phyloP scores from a whole-genome alignment of 2,888 invertebrate genomes.

The Drosophila villosipedis region DNA sequence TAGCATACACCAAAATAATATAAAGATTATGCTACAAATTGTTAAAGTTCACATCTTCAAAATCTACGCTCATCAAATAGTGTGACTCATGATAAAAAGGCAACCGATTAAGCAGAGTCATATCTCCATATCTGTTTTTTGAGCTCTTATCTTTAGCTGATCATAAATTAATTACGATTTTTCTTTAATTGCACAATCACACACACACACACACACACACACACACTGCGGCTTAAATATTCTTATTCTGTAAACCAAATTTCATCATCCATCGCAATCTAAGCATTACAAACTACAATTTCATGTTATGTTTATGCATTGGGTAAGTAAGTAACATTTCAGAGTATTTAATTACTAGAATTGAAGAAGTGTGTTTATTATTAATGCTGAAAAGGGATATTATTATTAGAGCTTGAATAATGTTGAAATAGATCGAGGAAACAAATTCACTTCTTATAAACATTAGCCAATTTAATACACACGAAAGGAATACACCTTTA shows the following conservation, averaged over 20 bases:
- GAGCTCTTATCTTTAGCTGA: conserved; percentile 31
- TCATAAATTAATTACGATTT: conserved; percentile 38
- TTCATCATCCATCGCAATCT: conserved; percentile 37
- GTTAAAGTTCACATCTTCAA: conserved; percentile 7
- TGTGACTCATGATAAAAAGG: conserved; percentile 30
- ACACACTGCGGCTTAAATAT: not conserved
- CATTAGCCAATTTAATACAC: not conserved
- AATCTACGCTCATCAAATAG: conserved; percentile 13
- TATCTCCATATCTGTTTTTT: conserved; percentile 3
- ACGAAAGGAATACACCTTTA: not conserved
- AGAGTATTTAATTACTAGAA: not conserved
- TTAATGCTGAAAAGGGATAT: not conserved
- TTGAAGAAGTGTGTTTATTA: not conserved
- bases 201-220: conserved; percentile 1
- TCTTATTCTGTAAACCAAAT: conserved; percentile 13
- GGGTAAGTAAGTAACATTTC: conserved; percentile 2
- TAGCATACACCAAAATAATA: conserved; percentile 14
- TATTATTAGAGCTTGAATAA: too few relatives aligned
- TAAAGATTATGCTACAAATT: conserved; percentile 14
- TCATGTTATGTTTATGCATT: conserved; percentile 17
- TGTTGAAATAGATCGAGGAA: not conserved
- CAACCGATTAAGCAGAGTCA: not conserved
- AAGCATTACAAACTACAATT: conserved; percentile 10
- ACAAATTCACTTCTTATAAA: not conserved
- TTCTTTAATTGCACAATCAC: conserved; percentile 37